Evolutionary conservation across 2,888 invertebrate genomes (phyloP).

Genomic region (Parelbella ahira): DNA sequence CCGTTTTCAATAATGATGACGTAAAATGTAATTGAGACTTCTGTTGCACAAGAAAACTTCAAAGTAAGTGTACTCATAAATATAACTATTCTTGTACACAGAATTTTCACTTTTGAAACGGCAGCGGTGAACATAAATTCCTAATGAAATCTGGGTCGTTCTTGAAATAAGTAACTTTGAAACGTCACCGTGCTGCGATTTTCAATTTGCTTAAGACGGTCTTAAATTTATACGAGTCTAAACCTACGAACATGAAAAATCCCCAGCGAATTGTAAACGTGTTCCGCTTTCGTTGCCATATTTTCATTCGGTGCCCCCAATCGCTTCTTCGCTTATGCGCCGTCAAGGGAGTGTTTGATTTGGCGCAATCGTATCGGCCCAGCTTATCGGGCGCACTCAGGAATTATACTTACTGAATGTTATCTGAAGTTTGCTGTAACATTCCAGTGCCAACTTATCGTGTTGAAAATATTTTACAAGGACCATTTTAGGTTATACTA

Average conservation of each 20-base stretch:
- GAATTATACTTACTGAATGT: not conserved
- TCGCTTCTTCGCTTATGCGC: slow-evolving; percentile 47
- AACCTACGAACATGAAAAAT: slow-evolving; percentile 44
- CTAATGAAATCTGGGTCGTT: slow-evolving; percentile 18
- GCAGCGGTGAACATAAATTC: too few species aligned
- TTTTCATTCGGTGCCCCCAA: slow-evolving; percentile 53
- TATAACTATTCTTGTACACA: too few species aligned
- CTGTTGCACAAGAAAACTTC: too few species aligned
- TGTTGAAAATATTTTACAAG: too few species aligned
- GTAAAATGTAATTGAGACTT: too few species aligned
- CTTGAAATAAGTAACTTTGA: slow-evolving; percentile 23
- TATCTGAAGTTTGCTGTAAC: slow-evolving; percentile 1
- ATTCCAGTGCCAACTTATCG: not conserved
- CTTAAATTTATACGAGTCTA: slow-evolving; percentile 32
- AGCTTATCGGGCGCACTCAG: slow-evolving; percentile 40
- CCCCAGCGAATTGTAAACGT: slow-evolving; percentile 63
- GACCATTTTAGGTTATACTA: too few species aligned
- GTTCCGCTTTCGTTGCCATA: slow-evolving; percentile 50
- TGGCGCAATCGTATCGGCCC: slow-evolving; percentile 51
- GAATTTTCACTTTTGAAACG: too few species aligned
- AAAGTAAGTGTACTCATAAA: too few species aligned
- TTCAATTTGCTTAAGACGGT: slow-evolving; percentile 33
- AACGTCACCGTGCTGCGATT: slow-evolving; percentile 26
- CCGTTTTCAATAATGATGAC: too few species aligned
- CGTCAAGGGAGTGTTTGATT: slow-evolving; percentile 67